A percentile compares a stretch with the other conserved stretches of the same genome.
These are phyloP conservation scores for Synanthedon tipuliformis DNA, from an alignment of 2,888 invertebrate species.

Conservation along the genomic window DNA sequence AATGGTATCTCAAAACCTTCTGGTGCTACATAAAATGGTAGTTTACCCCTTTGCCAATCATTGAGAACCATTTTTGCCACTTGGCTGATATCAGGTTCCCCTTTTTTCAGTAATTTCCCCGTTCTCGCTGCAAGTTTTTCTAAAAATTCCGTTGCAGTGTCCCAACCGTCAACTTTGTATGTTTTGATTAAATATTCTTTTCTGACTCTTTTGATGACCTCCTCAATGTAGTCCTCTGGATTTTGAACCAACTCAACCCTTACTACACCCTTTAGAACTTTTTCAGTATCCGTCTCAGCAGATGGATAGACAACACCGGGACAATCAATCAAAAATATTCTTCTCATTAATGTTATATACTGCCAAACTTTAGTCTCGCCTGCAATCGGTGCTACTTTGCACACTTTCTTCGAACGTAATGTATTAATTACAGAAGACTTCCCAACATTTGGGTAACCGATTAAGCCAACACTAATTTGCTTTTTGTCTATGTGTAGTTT, in stretches of 20 bases:
- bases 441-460: slow-evolving; percentile 99
- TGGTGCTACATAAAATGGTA: slow-evolving; percentile 94
- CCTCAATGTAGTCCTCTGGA: slow-evolving; percentile 94
- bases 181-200: slow-evolving; percentile 90
- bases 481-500: slow-evolving; percentile 96
- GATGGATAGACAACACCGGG: slow-evolving; percentile 98
- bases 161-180: slow-evolving; percentile 88
- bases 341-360: slow-evolving; percentile 96
- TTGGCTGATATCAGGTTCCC: slow-evolving; percentile 93
- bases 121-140: slow-evolving; percentile 87
- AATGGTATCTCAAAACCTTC: slow-evolving; percentile 82
- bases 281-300: slow-evolving; percentile 93
- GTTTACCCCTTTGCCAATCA: slow-evolving; percentile 98
- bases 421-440: slow-evolving; percentile 99
- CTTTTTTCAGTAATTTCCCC: slow-evolving; percentile 94
- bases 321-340: slow-evolving; percentile 98
- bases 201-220: slow-evolving; percentile 88
- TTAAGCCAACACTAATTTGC: slow-evolving; percentile 98
- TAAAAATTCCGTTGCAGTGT: slow-evolving; percentile 85
- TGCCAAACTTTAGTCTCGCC: slow-evolving; percentile 99
- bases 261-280: slow-evolving; percentile 97
- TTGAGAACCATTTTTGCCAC: slow-evolving; percentile 96
- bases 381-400: slow-evolving; percentile 98
- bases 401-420: slow-evolving; percentile 94
- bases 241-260: slow-evolving; percentile 93